phyloP scores from a whole-genome alignment of 23 tunicate genomes.

The Oikopleura dioica region DNA sequence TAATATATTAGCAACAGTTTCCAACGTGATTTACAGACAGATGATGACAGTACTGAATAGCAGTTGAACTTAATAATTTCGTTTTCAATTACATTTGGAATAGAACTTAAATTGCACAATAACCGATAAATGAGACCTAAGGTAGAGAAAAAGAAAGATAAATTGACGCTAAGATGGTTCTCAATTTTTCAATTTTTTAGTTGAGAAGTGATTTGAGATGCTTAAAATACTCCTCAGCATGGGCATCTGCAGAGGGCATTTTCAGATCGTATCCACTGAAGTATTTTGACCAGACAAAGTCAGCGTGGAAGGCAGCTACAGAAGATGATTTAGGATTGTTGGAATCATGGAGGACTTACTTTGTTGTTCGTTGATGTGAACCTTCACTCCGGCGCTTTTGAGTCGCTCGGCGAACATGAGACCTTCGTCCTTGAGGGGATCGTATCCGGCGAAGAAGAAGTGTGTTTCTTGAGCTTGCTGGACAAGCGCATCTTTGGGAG shows the following conservation, averaged over 20 bases:
- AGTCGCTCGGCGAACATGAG: background rate
- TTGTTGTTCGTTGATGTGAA: background rate
- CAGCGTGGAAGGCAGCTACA: background rate
- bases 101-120: no score
- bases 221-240: background rate
- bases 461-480: background rate
- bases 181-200: no score
- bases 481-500: no score
- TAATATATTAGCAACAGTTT: no score
- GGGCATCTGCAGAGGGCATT: background rate
- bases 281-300: background rate
- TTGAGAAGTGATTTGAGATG: background rate
- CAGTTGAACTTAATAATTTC: no score
- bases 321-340: background rate
- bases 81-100: no score
- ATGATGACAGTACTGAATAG: no score
- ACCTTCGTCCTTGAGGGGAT: background rate
- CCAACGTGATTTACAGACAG: no score
- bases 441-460: background rate
- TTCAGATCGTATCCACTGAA: background rate
- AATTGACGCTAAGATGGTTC: no score
- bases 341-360: background rate
- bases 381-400: background rate
- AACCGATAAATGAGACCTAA: no score
- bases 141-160: no score